Evolutionary conservation across 2,888 invertebrate genomes (phyloP).

Genomic region (Dryococelus australis): DNA sequence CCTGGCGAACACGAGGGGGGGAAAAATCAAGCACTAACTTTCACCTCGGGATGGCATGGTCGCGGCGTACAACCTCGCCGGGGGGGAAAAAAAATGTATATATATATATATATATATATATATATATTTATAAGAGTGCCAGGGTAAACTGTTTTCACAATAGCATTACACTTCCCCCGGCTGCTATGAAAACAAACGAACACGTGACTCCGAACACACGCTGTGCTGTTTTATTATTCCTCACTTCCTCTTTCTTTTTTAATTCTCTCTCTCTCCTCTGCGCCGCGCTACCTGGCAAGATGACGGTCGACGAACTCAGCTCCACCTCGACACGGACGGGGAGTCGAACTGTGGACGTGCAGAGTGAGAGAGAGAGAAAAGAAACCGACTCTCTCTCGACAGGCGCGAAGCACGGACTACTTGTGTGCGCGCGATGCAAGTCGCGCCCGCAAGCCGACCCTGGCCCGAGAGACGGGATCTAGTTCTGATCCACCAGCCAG

Average conservation of each 20-base stretch:
- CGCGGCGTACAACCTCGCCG: too few relatives aligned
- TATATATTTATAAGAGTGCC: too few relatives aligned
- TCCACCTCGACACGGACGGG: background rate
- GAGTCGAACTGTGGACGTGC: background rate
- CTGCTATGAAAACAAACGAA: background rate
- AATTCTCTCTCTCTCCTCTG: background rate
- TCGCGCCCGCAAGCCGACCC: background rate
- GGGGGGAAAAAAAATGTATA: too few relatives aligned
- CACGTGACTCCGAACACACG: background rate
- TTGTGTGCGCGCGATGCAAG: background rate
- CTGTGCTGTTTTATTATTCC: background rate
- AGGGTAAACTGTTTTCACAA: too few relatives aligned
- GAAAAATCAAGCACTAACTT: background rate
- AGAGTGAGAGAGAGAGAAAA: background rate
- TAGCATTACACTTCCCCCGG: background rate
- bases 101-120: too few relatives aligned
- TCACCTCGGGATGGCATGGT: background rate
- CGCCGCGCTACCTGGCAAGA: background rate
- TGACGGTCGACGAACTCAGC: background rate
- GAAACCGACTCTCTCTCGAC: background rate
- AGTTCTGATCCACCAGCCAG: background rate
- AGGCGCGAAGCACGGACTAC: background rate
- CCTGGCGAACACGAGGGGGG: too few relatives aligned
- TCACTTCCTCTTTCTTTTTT: background rate
- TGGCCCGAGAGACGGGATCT: background rate